phyloP scores from a whole-genome alignment of 1,140 invertebrate genomes.

The Trinorchestia longiramus region DNA sequence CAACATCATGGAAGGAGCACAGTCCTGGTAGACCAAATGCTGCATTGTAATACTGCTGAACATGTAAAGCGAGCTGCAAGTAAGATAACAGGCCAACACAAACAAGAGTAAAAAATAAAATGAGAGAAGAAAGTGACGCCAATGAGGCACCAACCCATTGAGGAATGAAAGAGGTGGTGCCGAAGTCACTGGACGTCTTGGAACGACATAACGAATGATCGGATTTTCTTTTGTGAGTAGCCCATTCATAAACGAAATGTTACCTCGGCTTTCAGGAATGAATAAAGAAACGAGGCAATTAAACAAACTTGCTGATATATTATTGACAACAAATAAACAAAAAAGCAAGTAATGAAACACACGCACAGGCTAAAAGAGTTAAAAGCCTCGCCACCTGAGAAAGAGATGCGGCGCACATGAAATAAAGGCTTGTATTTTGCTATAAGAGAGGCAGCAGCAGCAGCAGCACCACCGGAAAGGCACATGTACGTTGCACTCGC shows the following conservation, averaged over 20 bases:
- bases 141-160: neutral
- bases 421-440: conserved; percentile 17
- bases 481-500: conserved; percentile 66
- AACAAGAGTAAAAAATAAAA: neutral
- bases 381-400: neutral
- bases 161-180: neutral
- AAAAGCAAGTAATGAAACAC: neutral
- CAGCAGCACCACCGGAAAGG: conserved; percentile 60
- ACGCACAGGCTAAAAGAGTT: neutral
- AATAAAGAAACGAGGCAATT: neutral
- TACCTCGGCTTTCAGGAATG: neutral
- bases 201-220: conserved; percentile 1
- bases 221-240: neutral
- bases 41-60: conserved; percentile 12
- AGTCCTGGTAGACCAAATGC: neutral
- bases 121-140: neutral
- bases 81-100: neutral
- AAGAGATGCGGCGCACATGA: neutral
- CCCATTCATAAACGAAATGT: neutral
- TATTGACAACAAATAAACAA: neutral
- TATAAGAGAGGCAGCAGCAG: conserved; percentile 54
- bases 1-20: neutral
- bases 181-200: neutral
- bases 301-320: neutral
- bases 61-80: neutral